These are phyloP conservation scores for Aquatica leii DNA, from an alignment of 2,888 invertebrate species.

Conservation along the genomic window DNA sequence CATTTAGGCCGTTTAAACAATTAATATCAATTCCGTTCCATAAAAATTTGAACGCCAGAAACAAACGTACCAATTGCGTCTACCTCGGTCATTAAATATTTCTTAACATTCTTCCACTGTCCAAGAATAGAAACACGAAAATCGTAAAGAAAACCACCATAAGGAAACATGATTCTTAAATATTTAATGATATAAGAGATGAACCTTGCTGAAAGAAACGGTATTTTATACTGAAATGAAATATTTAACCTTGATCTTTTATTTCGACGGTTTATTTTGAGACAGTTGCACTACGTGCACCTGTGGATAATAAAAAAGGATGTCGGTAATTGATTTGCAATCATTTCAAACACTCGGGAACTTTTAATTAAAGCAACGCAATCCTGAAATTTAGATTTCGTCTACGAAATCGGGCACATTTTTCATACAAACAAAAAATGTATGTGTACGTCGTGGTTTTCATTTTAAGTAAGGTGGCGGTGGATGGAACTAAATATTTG, in stretches of 20 bases:
- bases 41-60: too few relatives aligned
- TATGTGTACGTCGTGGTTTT: too few relatives aligned
- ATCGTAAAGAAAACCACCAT: conserved; percentile 29
- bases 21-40: too few relatives aligned
- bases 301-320: not conserved
- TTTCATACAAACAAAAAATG: too few relatives aligned
- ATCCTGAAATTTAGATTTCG: conserved; percentile 17
- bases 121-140: conserved; percentile 18
- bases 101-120: conserved; percentile 1
- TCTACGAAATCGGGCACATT: too few relatives aligned
- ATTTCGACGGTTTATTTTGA: conserved; percentile 25
- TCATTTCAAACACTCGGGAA: conserved; percentile 18
- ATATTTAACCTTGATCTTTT: conserved; percentile 24
- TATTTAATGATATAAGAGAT: conserved; percentile 31
- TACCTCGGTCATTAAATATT: conserved; percentile 23
- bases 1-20: too few relatives aligned
- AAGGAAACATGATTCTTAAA: conserved; percentile 29
- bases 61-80: too few relatives aligned
- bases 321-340: conserved; percentile 14
- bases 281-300: conserved; percentile 23
- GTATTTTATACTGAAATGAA: conserved; percentile 25
- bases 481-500: conserved; percentile 31
- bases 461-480: too few relatives aligned
- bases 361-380: conserved; percentile 31
- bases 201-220: conserved; percentile 30